These are phyloP conservation scores for Forbesichthys agassizii DNA, from an alignment of 2,113 vertebrate genomes.

Conservation along the genomic window DNA sequence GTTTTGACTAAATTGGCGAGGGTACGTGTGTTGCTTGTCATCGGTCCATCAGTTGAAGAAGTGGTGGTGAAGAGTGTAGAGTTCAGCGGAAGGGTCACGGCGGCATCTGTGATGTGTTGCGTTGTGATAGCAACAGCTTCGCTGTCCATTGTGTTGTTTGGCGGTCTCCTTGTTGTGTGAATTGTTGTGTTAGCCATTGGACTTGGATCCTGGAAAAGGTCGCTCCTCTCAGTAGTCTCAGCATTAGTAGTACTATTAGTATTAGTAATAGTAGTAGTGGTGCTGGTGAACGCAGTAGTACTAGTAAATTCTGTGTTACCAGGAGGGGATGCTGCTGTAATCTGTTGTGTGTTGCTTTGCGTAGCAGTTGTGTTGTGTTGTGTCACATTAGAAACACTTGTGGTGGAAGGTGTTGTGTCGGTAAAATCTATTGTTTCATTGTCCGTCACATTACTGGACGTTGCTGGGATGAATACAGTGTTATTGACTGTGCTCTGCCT, in stretches of 20 bases:
- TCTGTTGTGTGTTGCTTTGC: neutral
- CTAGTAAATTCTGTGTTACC: neutral
- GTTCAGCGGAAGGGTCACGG: no score
- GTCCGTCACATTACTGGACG: neutral
- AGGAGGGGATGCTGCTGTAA: neutral
- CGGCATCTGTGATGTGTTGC: neutral
- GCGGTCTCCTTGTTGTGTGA: neutral
- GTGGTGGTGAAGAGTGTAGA: no score
- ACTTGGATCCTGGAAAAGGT: neutral
- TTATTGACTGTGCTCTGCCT: constrained; percentile 4
- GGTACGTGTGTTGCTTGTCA: no score
- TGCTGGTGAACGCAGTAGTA: no score
- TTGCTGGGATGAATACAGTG: neutral
- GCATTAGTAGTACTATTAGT: no score
- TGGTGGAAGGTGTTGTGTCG: neutral
- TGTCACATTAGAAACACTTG: neutral
- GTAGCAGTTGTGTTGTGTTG: constrained; percentile 7
- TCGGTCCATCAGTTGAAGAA: no score
- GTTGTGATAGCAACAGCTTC: neutral
- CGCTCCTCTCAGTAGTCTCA: no score
- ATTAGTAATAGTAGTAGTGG: no score
- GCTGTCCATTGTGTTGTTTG: neutral
- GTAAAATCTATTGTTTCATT: neutral
- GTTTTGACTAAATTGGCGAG: no score
- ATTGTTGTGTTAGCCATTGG: neutral